Conservation (phyloP, 2,797 vertebrate genomes). For the Ciconia nigra region DNA sequence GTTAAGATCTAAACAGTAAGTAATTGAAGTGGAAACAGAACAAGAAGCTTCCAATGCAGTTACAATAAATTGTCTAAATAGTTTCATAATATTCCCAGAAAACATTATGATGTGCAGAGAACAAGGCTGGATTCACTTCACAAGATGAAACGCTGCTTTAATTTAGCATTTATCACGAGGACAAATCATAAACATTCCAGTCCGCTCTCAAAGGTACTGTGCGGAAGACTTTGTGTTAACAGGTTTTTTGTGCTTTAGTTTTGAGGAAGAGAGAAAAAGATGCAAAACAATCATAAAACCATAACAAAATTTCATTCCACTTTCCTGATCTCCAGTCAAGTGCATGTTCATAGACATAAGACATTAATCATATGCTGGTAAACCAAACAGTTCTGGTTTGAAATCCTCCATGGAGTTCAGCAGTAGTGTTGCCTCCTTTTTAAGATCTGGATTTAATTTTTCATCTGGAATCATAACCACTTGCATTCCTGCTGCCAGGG, state of each 20-base stretch:
- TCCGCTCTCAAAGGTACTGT: background rate
- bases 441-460: constrained; percentile 79
- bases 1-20: background rate
- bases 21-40: background rate
- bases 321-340: background rate
- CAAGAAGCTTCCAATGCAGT: background rate
- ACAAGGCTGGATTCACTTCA: background rate
- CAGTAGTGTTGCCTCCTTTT: constrained; percentile 78
- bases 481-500: constrained; percentile 88
- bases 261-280: background rate
- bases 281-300: background rate
- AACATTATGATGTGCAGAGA: background rate
- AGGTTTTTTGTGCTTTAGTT: background rate
- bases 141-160: background rate
- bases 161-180: background rate
- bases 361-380: constrained; percentile 80
- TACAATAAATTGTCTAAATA: background rate
- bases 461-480: constrained; percentile 91
- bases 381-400: constrained; percentile 83
- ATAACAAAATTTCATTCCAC: background rate
- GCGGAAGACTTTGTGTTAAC: background rate
- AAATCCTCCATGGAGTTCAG: constrained; percentile 86
- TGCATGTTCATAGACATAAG: background rate
- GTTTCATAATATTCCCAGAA: background rate
- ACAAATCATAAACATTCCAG: background rate